Evolutionary conservation across 2,113 vertebrate species (phyloP), one percentile per base, ranked within the genome.

Genomic region (Xiphophorus hellerii): DNA sequence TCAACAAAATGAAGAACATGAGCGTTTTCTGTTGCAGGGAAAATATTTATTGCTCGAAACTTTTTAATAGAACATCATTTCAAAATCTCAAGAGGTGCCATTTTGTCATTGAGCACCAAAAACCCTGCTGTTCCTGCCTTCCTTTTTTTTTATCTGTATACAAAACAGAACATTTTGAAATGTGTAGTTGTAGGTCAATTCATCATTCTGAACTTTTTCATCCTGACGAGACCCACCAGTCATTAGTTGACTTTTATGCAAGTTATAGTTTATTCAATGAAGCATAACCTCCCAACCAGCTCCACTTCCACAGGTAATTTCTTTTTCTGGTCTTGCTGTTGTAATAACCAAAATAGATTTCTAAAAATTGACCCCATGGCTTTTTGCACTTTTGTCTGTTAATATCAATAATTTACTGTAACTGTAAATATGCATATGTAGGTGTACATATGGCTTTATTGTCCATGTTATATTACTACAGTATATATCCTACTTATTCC

Each of bases 401-500:
- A 86, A 81, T 78, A 86, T 83, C 37, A 85, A 83, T 71, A 79
- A 64, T 63, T 60, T 71, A 30, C 70, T 69, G 65, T 88, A 80
- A 66, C 82, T 88, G 87, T 90, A 85, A 61, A 90, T 84, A 85
- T 80, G 70, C 83, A 89, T 80, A 87, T 87, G 80, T 73, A 68
- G 63, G 61, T 77, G 80, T 87, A 81, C 77, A 86, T 85, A 85
- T 84, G 35, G 71, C 85, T 84, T 77, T 65, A 35, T 65, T 88
- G 82, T 87, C 60, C 82, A 86, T 80, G 82, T 80, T 84, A 78
- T 88, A 84, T 78, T 73, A 84, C 66, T 78, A 37, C 35, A 37
- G 35, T 37, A 60, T 75, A 77, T 80, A 86, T 31, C 82, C 63
- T 67, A 74, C 73, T 61, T 82, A 84, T 69, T 87, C 65, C 76